Percentiles rank a stretch among this genome's conserved stretches.
Conservation (phyloP, 2,113 vertebrate species). For the Bos taurus region ARS-UCD2.0 NC_037349.1:27841001-27841500, state of each 20-base stretch:
- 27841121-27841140: not conserved
- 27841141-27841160: not conserved
- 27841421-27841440: slow-evolving; percentile 31
- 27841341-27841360: not conserved
- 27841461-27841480: slow-evolving; percentile 28
- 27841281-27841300: not conserved
- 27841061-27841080: not conserved
- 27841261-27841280: not conserved
- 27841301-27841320: not conserved
- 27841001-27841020: not conserved
- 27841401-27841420: not conserved
- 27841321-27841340: too few relatives aligned
- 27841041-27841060: not conserved
- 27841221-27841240: not conserved
- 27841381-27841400: not conserved
- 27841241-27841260: not conserved
- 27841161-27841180: not conserved
- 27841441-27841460: slow-evolving; percentile 35
- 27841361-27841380: not conserved
- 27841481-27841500: slow-evolving; percentile 56
- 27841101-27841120: not conserved
- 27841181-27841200: not conserved
- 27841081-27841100: not conserved
- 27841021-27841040: not conserved
- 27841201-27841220: not conserved